Percentiles rank a stretch among this genome's conserved stretches.
phyloP scores from a whole-genome alignment of 2,888 invertebrate species.

The Plagodis dolabraria region DNA sequence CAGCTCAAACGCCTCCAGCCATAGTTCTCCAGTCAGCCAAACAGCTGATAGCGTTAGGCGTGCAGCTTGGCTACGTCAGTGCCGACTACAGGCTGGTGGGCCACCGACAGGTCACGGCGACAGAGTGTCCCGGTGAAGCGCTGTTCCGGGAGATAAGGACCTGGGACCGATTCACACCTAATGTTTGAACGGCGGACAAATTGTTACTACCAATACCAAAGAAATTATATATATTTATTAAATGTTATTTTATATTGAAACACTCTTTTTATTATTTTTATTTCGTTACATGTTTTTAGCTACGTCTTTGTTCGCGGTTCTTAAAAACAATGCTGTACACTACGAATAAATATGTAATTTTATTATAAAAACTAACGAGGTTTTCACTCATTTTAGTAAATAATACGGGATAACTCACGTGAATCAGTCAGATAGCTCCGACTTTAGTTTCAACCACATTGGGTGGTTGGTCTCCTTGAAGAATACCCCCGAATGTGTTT shows the following conservation, averaged over 20 bases:
- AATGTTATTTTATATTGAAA: neutral
- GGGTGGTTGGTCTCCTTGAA: too few relatives aligned
- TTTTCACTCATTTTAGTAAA: too few relatives aligned
- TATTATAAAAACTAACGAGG: too few relatives aligned
- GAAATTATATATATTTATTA: neutral
- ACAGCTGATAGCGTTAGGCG: constrained; percentile 84
- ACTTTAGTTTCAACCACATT: too few relatives aligned
- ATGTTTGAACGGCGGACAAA: constrained; percentile 6
- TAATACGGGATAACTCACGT: too few relatives aligned
- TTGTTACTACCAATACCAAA: neutral
- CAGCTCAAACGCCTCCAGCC: constrained; percentile 84
- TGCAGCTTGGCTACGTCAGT: constrained; percentile 84
- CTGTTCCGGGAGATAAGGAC: constrained; percentile 86
- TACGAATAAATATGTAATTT: too few relatives aligned
- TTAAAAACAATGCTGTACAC: too few relatives aligned
- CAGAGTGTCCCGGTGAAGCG: constrained; percentile 88
- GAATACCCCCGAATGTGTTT: too few relatives aligned
- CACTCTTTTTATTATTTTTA: neutral
- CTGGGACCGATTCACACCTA: constrained; percentile 77
- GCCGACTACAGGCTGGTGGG: constrained; percentile 86
- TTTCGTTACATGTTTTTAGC: too few relatives aligned
- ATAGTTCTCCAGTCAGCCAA: constrained; percentile 82
- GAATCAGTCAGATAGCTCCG: too few relatives aligned
- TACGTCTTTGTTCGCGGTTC: too few relatives aligned
- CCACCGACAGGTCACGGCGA: constrained; percentile 80